These are phyloP conservation scores for Urocolius indicus DNA, from an alignment of 2,113 vertebrate genomes.

Conservation along the genomic window DNA sequence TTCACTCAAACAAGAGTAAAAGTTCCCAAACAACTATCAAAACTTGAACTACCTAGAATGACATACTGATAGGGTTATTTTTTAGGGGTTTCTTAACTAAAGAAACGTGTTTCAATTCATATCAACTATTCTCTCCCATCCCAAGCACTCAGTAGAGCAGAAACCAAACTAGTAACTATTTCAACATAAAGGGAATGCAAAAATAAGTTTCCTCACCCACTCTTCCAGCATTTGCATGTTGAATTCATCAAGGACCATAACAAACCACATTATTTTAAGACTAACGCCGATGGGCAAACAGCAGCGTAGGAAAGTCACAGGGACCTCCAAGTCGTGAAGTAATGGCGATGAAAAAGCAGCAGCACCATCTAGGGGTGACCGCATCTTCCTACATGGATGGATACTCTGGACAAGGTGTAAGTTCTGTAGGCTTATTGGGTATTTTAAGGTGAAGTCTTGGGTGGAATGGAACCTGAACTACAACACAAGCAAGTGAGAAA, in stretches of 20 bases:
- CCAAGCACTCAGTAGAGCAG: background rate
- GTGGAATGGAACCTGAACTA: constrained; percentile 57
- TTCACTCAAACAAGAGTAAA: background rate
- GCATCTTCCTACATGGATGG: background rate
- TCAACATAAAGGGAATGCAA: background rate
- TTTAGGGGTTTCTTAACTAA: background rate
- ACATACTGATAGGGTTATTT: background rate
- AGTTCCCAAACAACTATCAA: background rate
- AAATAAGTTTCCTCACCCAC: background rate
- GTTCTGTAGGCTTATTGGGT: background rate
- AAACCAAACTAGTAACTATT: background rate
- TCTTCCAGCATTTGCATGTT: background rate
- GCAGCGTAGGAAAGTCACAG: background rate
- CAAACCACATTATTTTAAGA: background rate
- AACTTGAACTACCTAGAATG: background rate
- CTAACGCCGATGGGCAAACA: background rate
- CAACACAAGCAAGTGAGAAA: constrained; percentile 42
- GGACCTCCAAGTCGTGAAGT: background rate
- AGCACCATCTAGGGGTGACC: constrained; percentile 76
- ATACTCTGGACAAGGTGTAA: constrained; percentile 6
- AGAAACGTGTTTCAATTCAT: background rate
- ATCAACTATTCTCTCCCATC: background rate
- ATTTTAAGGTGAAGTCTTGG: background rate
- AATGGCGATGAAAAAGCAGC: constrained; percentile 36
- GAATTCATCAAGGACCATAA: background rate